Evolutionary conservation across 92 coral and sea anemone species (phyloP).

Genomic region (Epizoanthus illoricatus): DNA sequence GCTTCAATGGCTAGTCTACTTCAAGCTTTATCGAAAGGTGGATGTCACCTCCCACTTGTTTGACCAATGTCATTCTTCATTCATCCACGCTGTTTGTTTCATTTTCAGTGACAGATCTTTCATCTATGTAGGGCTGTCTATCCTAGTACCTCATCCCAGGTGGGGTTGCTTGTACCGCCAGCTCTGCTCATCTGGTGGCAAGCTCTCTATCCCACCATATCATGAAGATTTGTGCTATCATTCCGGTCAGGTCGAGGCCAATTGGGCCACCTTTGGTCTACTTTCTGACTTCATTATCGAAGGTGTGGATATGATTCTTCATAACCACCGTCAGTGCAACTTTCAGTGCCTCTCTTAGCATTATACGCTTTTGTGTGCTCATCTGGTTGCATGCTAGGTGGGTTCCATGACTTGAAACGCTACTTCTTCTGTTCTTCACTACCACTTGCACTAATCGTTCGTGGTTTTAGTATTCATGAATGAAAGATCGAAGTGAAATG

Average conservation of each 20-base stretch:
- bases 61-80: constrained; percentile 24
- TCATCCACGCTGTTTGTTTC: constrained; percentile 4
- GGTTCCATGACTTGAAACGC: background rate
- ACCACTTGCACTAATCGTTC: background rate
- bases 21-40: background rate
- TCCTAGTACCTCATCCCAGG: constrained; percentile 35
- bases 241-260: constrained; percentile 15
- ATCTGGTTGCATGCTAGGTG: constrained; percentile 1
- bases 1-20: constrained; percentile 17
- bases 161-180: constrained; percentile 19
- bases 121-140: constrained; percentile 15
- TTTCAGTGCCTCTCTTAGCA: constrained; percentile 7
- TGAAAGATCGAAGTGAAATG: too few species aligned
- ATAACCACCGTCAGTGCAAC: constrained; percentile 11
- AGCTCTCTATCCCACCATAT: constrained; percentile 32
- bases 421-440: background rate
- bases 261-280: constrained; percentile 31
- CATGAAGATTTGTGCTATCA: constrained; percentile 33
- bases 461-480: too few species aligned
- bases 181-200: background rate
- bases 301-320: constrained; percentile 34
- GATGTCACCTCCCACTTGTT: background rate
- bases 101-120: constrained; percentile 8
- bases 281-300: constrained; percentile 14
- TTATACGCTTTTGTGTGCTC: background rate